These are phyloP conservation scores for Alcedo quadribrachys DNA, from an alignment of 2,797 vertebrate genomes.

Conservation along the genomic window DNA sequence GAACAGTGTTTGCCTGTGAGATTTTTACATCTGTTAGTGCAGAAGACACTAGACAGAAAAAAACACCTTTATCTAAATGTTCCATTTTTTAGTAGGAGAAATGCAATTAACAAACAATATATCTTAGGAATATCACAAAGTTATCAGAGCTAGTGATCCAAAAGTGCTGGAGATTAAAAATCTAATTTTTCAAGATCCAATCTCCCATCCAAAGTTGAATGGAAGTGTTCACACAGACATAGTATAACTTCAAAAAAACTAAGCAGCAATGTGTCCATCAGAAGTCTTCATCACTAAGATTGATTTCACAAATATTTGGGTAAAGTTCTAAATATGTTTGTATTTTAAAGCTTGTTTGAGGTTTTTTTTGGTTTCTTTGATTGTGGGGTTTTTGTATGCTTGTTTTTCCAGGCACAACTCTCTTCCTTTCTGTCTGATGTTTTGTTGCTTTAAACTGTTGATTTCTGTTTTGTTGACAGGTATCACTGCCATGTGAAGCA, in stretches of 20 bases:
- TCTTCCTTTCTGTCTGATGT: background rate
- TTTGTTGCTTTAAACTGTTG: background rate
- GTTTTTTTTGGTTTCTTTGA: too few relatives aligned
- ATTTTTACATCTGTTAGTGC: background rate
- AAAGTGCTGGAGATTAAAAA: background rate
- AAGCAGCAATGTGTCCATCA: background rate
- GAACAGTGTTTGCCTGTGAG: background rate
- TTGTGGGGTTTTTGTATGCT: too few relatives aligned
- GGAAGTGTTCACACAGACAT: background rate
- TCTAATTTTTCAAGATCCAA: background rate
- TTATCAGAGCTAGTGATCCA: background rate
- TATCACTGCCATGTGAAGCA: slow-evolving; percentile 19
- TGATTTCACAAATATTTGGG: background rate
- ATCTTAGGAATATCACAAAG: background rate
- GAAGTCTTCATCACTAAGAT: background rate
- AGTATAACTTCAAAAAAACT: background rate
- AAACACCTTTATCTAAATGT: background rate
- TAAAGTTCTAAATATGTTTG: background rate
- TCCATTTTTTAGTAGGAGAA: background rate
- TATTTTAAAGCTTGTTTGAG: background rate
- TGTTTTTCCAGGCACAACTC: background rate
- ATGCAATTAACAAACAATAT: background rate
- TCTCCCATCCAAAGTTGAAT: background rate
- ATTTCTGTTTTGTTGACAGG: slow-evolving; percentile 39
- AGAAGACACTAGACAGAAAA: background rate